A percentile compares a stretch with the other conserved stretches of the same genome.
Conservation (phyloP, 2,888 invertebrate species). For the Melinopterus prodromus region DNA sequence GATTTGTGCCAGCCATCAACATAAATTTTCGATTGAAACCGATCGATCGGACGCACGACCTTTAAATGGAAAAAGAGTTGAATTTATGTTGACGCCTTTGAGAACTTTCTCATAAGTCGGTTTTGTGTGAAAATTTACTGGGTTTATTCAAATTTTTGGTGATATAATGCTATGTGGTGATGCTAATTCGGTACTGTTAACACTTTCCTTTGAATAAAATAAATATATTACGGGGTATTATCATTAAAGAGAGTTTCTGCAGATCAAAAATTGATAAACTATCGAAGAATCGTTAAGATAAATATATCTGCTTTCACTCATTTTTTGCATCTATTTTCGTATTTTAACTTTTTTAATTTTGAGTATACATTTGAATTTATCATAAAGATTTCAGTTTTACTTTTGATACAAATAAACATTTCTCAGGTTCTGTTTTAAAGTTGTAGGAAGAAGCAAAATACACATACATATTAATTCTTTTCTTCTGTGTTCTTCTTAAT, state of each 20-base stretch:
- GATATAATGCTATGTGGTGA: background rate
- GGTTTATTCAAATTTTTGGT: background rate
- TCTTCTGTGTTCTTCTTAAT: too few relatives aligned
- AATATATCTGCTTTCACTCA: background rate
- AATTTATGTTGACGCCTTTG: background rate
- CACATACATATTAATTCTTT: too few relatives aligned
- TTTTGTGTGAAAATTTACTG: background rate
- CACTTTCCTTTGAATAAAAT: background rate
- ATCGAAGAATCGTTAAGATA: background rate
- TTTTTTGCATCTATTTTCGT: too few relatives aligned
- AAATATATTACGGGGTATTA: background rate
- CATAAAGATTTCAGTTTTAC: too few relatives aligned
- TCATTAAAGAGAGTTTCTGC: background rate
- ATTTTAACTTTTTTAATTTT: too few relatives aligned
- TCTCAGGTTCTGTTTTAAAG: too few relatives aligned
- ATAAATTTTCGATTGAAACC: background rate
- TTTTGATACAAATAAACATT: too few relatives aligned
- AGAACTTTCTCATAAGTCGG: background rate
- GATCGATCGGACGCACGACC: background rate
- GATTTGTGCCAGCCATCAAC: background rate
- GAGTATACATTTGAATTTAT: too few relatives aligned
- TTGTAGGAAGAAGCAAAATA: too few relatives aligned
- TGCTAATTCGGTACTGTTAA: background rate
- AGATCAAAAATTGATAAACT: background rate
- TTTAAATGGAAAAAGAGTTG: background rate